Evolutionary conservation across 92 coral and sea anemone genomes (phyloP), one percentile per base, ranked within the genome.

Genomic region (Epizoanthus rinbou): DNA sequence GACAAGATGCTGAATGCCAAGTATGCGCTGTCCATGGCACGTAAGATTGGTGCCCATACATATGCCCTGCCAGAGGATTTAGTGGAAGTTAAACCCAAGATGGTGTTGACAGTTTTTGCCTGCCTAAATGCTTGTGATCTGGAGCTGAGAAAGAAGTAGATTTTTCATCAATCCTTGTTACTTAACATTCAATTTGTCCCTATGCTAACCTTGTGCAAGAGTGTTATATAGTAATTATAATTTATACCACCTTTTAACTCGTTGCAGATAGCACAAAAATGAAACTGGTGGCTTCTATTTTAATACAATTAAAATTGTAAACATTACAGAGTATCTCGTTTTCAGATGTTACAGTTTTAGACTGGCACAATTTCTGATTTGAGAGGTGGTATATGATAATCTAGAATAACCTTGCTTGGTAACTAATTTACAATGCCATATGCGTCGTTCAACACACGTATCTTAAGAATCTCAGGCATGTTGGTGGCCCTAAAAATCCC

Each of bases 31-130:
- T 86, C 93, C 63, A 87, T 89, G 81, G 98, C 98, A 33, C 84
- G 98, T 43, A 93, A 95, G 89, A 93, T 95, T 70, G 98, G 98
- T 9, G 98, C 98, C 39, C 94, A 91, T 9, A 94, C 89, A 57
- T 95, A 95, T 74, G 98, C 98, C 31, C 88, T 95, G 59, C 95
- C 98, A 6, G 98, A 95, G 80, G 98, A 95, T 75, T 80, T 95
- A 67, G 98, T 90, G 16, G 98, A 95, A 88, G 98, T 95, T 5
- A 95, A 92, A 74, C 97, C 91, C 17, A 95, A 95, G 90, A 95
- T 95, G 98, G 98, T 93, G 52, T 72, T 95, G 39, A 95, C 98
- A 3, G 95, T 95, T 16, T 95, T 93, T 86, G 98, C 98, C 66
- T 95, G 97, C 78, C 82, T 95, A 41, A 93, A 93, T 92, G 94